Percentiles rank a stretch among this genome's conserved stretches.
Evolutionary conservation across 2,797 vertebrate genomes (phyloP).

Genomic region (Tenualosa thibaudeaui): DNA sequence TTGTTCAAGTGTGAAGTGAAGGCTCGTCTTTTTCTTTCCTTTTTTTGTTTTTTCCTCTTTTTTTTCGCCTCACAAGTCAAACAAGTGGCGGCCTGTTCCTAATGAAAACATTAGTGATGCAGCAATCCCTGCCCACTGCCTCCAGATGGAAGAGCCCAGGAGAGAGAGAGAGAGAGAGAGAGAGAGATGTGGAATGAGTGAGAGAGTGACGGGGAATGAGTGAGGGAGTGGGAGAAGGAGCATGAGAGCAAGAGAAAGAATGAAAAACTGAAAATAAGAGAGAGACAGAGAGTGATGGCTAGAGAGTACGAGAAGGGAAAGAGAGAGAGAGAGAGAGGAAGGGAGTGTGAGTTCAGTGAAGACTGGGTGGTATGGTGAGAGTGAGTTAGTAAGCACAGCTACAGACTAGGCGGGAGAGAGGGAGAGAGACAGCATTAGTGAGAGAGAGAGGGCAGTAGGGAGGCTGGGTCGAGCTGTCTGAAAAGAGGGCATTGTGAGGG

Average conservation of each 20-base stretch:
- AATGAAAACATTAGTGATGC: conserved; percentile 76
- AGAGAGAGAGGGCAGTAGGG: conserved; percentile 39
- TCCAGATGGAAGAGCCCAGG: conserved; percentile 67
- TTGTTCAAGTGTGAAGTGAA: conserved; percentile 73
- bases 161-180: conserved; percentile 53
- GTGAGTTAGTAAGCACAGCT: conserved; percentile 40
- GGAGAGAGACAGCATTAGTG: neutral
- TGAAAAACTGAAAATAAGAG: neutral
- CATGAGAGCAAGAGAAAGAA: neutral
- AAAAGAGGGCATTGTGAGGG: conserved; percentile 71
- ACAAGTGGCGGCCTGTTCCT: conserved; percentile 80
- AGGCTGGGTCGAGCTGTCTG: conserved; percentile 43
- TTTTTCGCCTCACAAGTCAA: conserved; percentile 73
- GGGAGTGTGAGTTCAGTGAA: neutral
- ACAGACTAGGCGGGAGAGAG: conserved; percentile 44
- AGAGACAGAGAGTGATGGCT: neutral
- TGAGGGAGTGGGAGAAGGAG: neutral
- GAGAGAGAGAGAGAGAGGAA: neutral
- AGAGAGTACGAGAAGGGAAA: neutral
- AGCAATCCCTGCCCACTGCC: conserved; percentile 42
- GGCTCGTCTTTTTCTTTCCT: conserved; percentile 67
- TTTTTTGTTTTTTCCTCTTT: conserved; percentile 64
- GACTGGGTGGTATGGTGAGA: conserved; percentile 21
- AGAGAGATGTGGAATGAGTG: conserved; percentile 43
- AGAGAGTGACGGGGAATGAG: neutral